phyloP scores from a whole-genome alignment of 2,113 vertebrate genomes.

The Rhegmatorhina hoffmannsi region DNA sequence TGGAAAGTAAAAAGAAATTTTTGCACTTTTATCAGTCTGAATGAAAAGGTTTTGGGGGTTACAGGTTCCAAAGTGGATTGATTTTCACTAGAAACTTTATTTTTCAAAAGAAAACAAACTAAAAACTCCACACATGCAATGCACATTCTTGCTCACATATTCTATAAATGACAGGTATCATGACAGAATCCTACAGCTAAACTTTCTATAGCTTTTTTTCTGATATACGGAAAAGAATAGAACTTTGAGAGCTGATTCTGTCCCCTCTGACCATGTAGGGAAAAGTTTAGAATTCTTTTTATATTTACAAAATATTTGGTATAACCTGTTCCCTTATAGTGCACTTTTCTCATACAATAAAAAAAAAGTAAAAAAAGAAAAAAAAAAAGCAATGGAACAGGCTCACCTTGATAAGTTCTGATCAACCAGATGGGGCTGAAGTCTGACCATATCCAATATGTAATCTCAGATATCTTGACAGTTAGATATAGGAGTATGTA shows the following conservation, averaged over 20 bases:
- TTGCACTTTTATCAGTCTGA: neutral
- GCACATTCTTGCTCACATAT: neutral
- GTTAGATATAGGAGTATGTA: neutral
- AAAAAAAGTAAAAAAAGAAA: neutral
- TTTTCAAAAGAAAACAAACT: neutral
- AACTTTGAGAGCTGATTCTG: neutral
- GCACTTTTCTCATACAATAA: neutral
- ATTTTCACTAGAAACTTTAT: neutral
- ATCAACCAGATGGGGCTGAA: neutral
- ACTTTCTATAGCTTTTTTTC: neutral
- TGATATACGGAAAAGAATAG: neutral
- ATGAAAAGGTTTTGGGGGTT: neutral
- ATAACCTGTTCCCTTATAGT: neutral
- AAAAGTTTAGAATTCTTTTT: neutral
- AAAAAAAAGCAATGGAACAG: neutral
- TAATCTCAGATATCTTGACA: slow-evolving; percentile 38
- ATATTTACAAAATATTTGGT: neutral
- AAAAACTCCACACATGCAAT: neutral
- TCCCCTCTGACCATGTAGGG: neutral
- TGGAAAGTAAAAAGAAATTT: neutral
- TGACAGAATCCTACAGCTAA: neutral
- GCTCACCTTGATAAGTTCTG: slow-evolving; percentile 17
- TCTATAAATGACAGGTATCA: neutral
- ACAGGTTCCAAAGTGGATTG: neutral
- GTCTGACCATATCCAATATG: slow-evolving; percentile 32